Evolutionary conservation across 2,113 vertebrate species (phyloP).

Genomic region (Pholis gunnellus): DNA sequence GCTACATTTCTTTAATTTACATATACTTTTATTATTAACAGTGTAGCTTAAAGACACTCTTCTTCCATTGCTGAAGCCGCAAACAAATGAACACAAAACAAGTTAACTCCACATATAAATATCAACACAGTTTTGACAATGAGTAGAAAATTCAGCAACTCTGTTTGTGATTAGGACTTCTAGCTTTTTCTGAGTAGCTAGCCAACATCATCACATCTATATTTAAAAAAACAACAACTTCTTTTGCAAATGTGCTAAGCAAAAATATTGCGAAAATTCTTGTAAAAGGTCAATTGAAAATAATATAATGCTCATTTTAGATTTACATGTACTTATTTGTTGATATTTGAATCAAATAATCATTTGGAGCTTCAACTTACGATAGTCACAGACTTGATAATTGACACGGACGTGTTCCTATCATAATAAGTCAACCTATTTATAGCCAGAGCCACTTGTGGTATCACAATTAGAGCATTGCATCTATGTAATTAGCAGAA

Average conservation of each 20-base stretch:
- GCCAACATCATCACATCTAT: neutral
- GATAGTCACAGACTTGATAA: neutral
- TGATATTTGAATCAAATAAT: neutral
- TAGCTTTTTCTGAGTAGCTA: neutral
- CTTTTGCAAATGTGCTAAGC: neutral
- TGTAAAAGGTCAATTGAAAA: neutral
- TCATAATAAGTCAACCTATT: constrained; percentile 51
- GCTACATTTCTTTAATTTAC: neutral
- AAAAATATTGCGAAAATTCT: neutral
- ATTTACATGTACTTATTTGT: neutral
- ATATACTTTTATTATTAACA: neutral
- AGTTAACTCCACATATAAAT: neutral
- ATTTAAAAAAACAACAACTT: neutral
- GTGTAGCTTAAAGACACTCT: neutral
- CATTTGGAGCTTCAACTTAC: neutral
- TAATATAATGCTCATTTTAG: neutral
- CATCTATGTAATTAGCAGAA: constrained; percentile 53
- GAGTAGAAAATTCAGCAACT: neutral
- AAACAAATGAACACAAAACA: neutral
- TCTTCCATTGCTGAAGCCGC: neutral
- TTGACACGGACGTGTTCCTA: constrained; percentile 10
- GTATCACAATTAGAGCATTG: constrained; percentile 55
- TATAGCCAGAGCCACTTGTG: constrained; percentile 60
- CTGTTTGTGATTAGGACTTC: neutral
- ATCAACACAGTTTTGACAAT: neutral